Conservation (phyloP, 2,113 vertebrate species). For the Nymphicus hollandicus region DNA sequence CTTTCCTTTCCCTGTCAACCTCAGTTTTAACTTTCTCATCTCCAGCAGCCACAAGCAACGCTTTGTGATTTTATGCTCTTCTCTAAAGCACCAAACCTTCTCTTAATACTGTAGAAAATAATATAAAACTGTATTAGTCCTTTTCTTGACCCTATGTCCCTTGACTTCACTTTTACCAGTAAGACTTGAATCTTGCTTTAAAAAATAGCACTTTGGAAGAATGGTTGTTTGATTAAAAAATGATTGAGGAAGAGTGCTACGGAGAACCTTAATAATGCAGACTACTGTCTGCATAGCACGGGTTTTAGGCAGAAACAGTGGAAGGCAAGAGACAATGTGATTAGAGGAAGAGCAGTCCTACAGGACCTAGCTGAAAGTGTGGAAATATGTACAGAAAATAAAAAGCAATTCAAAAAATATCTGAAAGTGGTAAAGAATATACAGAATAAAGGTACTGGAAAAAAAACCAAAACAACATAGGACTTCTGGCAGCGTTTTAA, state of each 20-base stretch:
- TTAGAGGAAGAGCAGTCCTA: not conserved
- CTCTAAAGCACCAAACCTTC: not conserved
- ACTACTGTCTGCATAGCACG: not conserved
- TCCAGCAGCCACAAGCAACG: not conserved
- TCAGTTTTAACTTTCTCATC: conserved; percentile 16
- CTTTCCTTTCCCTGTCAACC: conserved; percentile 4
- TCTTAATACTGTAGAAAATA: not conserved
- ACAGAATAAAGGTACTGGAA: not conserved
- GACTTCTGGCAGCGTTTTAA: not conserved
- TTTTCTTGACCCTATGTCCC: not conserved
- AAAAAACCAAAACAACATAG: not conserved
- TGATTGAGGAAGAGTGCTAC: not conserved
- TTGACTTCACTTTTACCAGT: not conserved
- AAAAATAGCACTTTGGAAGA: not conserved
- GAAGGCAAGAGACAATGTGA: not conserved
- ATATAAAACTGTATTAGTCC: not conserved
- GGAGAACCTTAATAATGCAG: not conserved
- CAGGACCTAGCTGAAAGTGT: not conserved
- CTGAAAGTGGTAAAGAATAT: not conserved
- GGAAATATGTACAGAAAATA: not conserved
- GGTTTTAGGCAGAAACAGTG: not conserved
- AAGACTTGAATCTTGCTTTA: not conserved
- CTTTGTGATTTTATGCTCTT: not conserved
- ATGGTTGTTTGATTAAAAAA: not conserved
- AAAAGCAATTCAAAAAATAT: not conserved